These are phyloP conservation scores for roundworm (Caenorhabditis elegans) DNA, from an alignment of 1,140 invertebrate species.

Conservation along the genomic window WBcel235 BX284605.5:13117001-13117500, in stretches of 20 bases:
- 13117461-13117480: conserved; percentile 99
- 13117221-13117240: conserved; percentile 81
- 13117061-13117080: conserved; percentile 53
- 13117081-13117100: conserved; percentile 50
- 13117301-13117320: conserved; percentile 74
- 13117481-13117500: conserved; percentile 98
- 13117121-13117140: conserved; percentile 39
- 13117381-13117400: conserved; percentile 96
- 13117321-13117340: conserved; percentile 68
- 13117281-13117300: conserved; percentile 91
- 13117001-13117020: too few species aligned
- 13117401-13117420: conserved; percentile 98
- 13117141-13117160: conserved; percentile 76
- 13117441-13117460: conserved; percentile 92
- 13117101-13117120: conserved; percentile 54
- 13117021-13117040: conserved; percentile 29
- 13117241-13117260: conserved; percentile 95
- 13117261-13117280: conserved; percentile 96
- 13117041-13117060: conserved; percentile 49
- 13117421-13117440: conserved; percentile 92
- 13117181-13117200: conserved; percentile 92
- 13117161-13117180: conserved; percentile 85
- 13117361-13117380: conserved; percentile 86
- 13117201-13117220: conserved; percentile 99
- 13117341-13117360: conserved; percentile 98